Percentiles rank a stretch among this genome's conserved stretches.
These are phyloP conservation scores for Clusia tigrina DNA, from an alignment of 2,888 invertebrate species.

Conservation along the genomic window DNA sequence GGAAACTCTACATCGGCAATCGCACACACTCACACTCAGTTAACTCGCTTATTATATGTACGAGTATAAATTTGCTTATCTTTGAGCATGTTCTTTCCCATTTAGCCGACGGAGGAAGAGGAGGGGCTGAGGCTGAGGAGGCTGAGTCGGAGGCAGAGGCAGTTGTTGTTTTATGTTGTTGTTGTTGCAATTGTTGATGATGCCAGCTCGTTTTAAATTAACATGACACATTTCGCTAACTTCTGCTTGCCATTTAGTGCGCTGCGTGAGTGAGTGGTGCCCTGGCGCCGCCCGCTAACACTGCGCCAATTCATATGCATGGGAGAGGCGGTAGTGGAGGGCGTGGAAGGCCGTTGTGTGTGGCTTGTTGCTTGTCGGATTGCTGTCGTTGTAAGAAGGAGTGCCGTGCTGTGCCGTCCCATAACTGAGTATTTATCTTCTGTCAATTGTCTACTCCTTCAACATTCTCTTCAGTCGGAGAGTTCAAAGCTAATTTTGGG, in stretches of 20 bases:
- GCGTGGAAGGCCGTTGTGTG: neutral
- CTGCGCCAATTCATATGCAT: too few species aligned
- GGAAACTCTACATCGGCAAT: too few species aligned
- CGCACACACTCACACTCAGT: conserved; percentile 26
- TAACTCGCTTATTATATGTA: conserved; percentile 34
- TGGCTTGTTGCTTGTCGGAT: neutral
- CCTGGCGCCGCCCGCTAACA: neutral
- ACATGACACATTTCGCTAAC: conserved; percentile 49
- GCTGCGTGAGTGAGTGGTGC: neutral
- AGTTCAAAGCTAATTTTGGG: too few species aligned
- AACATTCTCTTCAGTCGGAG: neutral
- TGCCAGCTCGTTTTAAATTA: conserved; percentile 49
- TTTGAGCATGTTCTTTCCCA: conserved; percentile 32
- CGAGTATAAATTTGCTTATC: conserved; percentile 34
- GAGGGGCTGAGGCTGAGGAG: conserved; percentile 17
- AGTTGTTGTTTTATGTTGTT: too few species aligned
- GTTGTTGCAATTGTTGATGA: conserved; percentile 28
- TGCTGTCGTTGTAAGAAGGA: too few species aligned
- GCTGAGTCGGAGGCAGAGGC: conserved; percentile 11
- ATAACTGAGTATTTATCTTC: conserved; percentile 50
- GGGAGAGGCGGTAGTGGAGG: neutral
- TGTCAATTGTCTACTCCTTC: neutral
- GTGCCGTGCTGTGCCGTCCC: conserved; percentile 29
- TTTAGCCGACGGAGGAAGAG: too few species aligned
- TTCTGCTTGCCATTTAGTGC: neutral